Evolutionary conservation across 2,113 vertebrate genomes (phyloP).

Genomic region (Baryphthengus martii): DNA sequence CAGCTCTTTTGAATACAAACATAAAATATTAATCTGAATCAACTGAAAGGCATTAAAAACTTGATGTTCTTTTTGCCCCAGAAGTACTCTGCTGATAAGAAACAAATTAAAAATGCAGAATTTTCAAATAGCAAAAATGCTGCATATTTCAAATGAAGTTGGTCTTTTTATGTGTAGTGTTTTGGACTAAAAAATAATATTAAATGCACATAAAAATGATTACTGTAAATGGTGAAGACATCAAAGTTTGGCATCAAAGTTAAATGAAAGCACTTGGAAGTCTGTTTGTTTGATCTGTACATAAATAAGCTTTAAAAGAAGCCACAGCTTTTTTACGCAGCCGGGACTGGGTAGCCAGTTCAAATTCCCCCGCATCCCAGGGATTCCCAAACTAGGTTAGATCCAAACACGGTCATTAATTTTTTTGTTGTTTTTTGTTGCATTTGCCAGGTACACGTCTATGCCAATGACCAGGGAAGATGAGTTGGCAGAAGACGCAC

Average conservation of each 20-base stretch:
- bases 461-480: not conserved
- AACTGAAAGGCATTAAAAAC: slow-evolving; percentile 45
- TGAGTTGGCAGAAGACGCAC: not conserved
- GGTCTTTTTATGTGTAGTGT: slow-evolving; percentile 30
- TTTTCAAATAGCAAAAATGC: slow-evolving; percentile 30
- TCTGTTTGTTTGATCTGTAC: slow-evolving; percentile 41
- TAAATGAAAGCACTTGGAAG: slow-evolving; percentile 40
- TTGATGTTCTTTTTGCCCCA: slow-evolving; percentile 47
- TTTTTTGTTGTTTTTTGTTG: not conserved
- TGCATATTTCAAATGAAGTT: slow-evolving; percentile 23
- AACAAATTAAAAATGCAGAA: slow-evolving; percentile 59
- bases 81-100: slow-evolving; percentile 60
- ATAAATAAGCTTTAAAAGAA: slow-evolving; percentile 47
- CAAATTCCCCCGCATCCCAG: not conserved
- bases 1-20: slow-evolving; percentile 22
- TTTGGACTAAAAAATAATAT: slow-evolving; percentile 10
- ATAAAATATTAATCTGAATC: slow-evolving; percentile 59
- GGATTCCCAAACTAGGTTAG: slow-evolving; percentile 15
- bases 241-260: slow-evolving; percentile 45
- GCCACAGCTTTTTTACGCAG: not conserved
- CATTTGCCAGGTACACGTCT: not conserved
- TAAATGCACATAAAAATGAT: slow-evolving; percentile 51
- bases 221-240: slow-evolving; percentile 29
- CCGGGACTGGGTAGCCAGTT: not conserved
- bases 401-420: not conserved